Conservation (phyloP, 2,888 invertebrate genomes). For the Thymelicus acteon region DNA sequence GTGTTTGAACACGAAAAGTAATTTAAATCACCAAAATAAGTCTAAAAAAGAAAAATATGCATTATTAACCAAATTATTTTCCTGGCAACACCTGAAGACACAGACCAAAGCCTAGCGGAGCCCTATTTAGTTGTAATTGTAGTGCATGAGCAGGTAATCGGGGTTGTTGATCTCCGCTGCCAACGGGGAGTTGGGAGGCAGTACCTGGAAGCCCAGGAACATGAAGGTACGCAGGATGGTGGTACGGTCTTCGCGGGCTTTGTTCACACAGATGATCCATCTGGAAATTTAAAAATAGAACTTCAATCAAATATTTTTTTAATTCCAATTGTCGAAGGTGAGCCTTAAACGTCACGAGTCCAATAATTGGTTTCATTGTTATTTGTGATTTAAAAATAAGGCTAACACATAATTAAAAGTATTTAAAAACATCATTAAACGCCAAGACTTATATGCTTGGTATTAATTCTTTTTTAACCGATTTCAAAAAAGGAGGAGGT, state of each 20-base stretch:
- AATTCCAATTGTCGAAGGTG: too few species aligned
- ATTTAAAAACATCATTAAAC: too few species aligned
- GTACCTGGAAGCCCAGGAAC: slow-evolving; percentile 96
- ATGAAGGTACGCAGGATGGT: slow-evolving; percentile 97
- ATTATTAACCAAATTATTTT: slow-evolving; percentile 1
- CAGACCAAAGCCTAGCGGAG: slow-evolving; percentile 56
- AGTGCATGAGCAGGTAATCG: slow-evolving; percentile 83
- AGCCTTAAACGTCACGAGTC: too few species aligned
- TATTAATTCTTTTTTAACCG: too few species aligned
- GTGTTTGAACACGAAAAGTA: background rate
- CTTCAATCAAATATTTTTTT: too few species aligned
- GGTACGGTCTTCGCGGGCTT: slow-evolving; percentile 93
- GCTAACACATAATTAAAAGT: too few species aligned
- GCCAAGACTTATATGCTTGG: too few species aligned
- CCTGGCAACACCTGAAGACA: slow-evolving; percentile 33
- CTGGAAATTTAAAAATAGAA: slow-evolving; percentile 52
- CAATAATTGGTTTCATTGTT: too few species aligned
- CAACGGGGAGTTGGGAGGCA: slow-evolving; percentile 90
- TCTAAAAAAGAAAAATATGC: background rate
- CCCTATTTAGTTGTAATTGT: slow-evolving; percentile 55
- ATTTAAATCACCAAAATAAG: background rate
- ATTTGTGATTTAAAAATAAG: too few species aligned
- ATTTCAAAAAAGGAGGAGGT: too few species aligned
- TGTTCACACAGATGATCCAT: slow-evolving; percentile 89
- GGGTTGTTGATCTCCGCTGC: slow-evolving; percentile 83